Evolutionary conservation across 2,797 vertebrate genomes (phyloP).

Genomic region (Clarias fuscus): DNA sequence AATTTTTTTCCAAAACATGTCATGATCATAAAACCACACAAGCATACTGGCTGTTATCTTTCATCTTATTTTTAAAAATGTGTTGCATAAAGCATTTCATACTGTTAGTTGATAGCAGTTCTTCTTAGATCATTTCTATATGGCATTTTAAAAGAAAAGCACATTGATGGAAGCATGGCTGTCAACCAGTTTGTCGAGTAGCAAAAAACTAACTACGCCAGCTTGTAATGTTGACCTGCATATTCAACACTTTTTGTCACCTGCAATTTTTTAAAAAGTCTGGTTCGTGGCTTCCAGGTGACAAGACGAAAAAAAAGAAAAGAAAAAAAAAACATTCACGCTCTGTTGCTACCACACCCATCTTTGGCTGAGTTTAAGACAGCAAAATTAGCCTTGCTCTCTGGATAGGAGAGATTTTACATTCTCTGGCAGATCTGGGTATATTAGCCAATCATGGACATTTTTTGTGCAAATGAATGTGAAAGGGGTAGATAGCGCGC

Average conservation of each 20-base stretch:
- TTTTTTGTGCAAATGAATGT: neutral
- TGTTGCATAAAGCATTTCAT: neutral
- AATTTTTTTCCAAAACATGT: neutral
- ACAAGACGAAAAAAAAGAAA: no score
- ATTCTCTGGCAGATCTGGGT: neutral
- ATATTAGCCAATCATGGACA: neutral
- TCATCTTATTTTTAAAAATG: neutral
- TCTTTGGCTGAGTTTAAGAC: neutral
- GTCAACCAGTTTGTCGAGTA: slow-evolving; percentile 14
- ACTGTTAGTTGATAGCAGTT: neutral
- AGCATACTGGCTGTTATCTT: neutral
- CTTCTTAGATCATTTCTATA: neutral
- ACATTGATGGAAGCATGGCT: slow-evolving; percentile 14
- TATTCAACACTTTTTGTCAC: slow-evolving; percentile 8
- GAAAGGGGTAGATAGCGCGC: neutral
- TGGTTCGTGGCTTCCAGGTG: neutral
- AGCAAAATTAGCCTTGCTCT: neutral
- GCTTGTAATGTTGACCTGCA: slow-evolving; percentile 5
- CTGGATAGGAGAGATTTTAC: neutral
- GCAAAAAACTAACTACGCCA: slow-evolving; percentile 13
- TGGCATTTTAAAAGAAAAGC: neutral
- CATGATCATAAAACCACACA: neutral
- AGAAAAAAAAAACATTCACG: neutral
- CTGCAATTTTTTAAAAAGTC: neutral
- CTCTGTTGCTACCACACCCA: neutral